Conservation (phyloP, 2,797 vertebrate genomes). For the Amblyopsis hoosieri region DNA sequence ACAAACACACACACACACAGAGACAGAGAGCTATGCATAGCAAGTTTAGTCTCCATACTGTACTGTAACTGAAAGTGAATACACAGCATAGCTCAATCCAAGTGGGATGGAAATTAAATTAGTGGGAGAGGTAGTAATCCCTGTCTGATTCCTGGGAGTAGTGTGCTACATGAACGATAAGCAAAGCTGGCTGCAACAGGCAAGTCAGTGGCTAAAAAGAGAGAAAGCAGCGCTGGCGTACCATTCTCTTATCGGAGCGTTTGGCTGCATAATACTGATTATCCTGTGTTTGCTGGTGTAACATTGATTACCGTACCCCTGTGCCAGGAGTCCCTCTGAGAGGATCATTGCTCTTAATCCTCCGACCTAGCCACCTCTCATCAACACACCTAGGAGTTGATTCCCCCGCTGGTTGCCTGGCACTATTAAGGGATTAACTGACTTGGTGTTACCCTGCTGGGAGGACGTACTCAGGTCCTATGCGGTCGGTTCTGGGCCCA, state of each 20-base stretch:
- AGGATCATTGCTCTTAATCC: conserved; percentile 79
- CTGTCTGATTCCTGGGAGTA: conserved; percentile 24
- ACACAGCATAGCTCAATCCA: conserved; percentile 5
- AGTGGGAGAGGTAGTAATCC: conserved; percentile 25
- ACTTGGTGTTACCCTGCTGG: conserved; percentile 56
- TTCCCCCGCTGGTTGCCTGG: conserved; percentile 53
- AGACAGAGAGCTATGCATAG: conserved; percentile 2
- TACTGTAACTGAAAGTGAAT: conserved; percentile 9
- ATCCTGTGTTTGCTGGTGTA: conserved; percentile 69
- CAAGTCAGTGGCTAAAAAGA: conserved; percentile 24
- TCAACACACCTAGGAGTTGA: conserved; percentile 72
- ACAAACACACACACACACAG: conserved; percentile 1
- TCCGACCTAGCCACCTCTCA: conserved; percentile 71
- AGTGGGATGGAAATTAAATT: conserved; percentile 14
- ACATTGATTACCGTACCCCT: conserved; percentile 70
- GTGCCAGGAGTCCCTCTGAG: conserved; percentile 69
- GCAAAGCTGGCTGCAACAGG: conserved; percentile 19
- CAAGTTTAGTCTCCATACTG: conserved; percentile 15
- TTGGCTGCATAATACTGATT: conserved; percentile 66
- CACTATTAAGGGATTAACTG: conserved; percentile 77
- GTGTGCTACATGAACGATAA: conserved; percentile 12
- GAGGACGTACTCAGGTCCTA: conserved; percentile 55
- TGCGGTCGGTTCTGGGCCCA: conserved; percentile 60
- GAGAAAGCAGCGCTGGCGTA: conserved; percentile 34
- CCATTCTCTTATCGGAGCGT: conserved; percentile 61